These are phyloP conservation scores for Anoplolepis gracilipes DNA, from an alignment of 1,140 invertebrate species.

Conservation along the genomic window DNA sequence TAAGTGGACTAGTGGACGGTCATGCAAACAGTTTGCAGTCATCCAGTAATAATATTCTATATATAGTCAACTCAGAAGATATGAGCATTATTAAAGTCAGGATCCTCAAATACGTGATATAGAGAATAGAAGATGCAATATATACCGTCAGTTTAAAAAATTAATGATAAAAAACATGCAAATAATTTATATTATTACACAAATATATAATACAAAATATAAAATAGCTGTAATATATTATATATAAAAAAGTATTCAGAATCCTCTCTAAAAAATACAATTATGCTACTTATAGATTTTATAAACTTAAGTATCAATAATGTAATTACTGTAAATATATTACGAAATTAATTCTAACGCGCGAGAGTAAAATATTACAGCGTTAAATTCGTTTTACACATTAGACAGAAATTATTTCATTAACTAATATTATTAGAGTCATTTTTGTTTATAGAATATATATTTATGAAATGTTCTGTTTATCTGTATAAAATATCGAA, in stretches of 20 bases:
- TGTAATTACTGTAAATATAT: neutral
- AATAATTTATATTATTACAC: neutral
- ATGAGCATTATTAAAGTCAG: neutral
- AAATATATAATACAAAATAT: neutral
- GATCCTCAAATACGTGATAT: neutral
- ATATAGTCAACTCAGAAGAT: neutral
- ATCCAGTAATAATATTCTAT: neutral
- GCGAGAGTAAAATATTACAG: too few relatives aligned
- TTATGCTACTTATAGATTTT: neutral
- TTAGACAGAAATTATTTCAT: neutral
- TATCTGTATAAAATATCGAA: neutral
- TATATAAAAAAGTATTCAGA: neutral
- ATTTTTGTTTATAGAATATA: constrained; percentile 5
- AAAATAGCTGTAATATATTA: constrained; percentile 8
- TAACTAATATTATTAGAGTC: neutral
- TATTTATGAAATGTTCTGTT: neutral
- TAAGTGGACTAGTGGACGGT: constrained; percentile 12
- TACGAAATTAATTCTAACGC: neutral
- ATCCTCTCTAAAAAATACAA: neutral
- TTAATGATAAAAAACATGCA: too few relatives aligned
- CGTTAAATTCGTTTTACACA: neutral
- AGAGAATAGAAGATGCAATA: neutral
- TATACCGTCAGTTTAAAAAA: neutral
- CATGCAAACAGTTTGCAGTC: constrained; percentile 23
- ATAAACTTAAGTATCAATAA: neutral